Percentiles rank a stretch among this genome's conserved stretches.
Evolutionary conservation across 2,113 vertebrate genomes (phyloP).

Genomic region (Aldabrachelys gigantea): DNA sequence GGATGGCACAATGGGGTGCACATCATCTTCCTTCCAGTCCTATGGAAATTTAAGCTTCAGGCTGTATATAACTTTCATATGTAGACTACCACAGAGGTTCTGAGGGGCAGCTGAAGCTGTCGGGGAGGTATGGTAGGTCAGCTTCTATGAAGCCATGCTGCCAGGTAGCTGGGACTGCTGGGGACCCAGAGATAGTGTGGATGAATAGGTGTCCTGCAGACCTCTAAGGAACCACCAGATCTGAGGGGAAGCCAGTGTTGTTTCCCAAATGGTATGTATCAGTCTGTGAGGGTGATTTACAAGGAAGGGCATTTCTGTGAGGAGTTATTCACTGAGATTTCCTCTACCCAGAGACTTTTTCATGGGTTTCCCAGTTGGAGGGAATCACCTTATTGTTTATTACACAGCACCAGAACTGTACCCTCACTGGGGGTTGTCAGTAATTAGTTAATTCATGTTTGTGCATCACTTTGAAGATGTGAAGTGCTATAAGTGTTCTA

Average conservation of each 20-base stretch:
- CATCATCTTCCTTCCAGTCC: neutral
- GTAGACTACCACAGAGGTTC: neutral
- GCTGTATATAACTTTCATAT: neutral
- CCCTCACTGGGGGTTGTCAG: neutral
- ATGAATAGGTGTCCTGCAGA: neutral
- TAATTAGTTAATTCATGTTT: neutral
- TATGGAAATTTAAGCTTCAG: neutral
- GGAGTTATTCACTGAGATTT: neutral
- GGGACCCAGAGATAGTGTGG: fast-evolving
- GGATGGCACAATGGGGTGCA: neutral
- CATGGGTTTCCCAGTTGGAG: neutral
- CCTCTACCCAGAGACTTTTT: neutral
- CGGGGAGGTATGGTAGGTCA: too few species aligned
- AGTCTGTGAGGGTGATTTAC: neutral
- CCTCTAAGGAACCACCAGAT: neutral
- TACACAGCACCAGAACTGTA: neutral
- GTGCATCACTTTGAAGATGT: neutral
- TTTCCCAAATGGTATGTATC: neutral
- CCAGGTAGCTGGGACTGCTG: neutral
- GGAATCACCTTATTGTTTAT: neutral
- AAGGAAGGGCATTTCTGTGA: neutral
- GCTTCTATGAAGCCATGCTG: neutral
- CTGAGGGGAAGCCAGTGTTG: neutral
- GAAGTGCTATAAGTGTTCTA: neutral
- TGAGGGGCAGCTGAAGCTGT: neutral